Percentiles rank a stretch among this genome's conserved stretches.
Evolutionary conservation across 2,888 invertebrate species (phyloP).

Genomic region (Exephanes ischioxanthus): DNA sequence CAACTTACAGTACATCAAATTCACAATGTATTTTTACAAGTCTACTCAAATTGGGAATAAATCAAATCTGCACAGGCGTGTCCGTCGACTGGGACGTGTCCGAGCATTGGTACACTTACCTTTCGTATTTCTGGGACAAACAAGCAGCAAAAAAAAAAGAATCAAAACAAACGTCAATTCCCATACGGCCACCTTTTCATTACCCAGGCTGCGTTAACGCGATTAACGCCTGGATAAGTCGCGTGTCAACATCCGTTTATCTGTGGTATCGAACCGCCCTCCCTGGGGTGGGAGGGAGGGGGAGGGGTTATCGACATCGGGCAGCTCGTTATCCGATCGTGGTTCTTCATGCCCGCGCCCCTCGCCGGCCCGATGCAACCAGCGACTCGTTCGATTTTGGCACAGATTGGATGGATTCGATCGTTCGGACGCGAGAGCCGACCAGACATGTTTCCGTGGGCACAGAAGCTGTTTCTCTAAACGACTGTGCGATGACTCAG

Average conservation of each 20-base stretch:
- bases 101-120: no score
- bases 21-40: no score
- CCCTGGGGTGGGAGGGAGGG: no score
- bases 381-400: slow-evolving; percentile 11
- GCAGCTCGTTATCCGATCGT: slow-evolving; percentile 27
- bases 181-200: slow-evolving; percentile 15
- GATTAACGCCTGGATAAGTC: slow-evolving; percentile 31
- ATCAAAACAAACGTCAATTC: slow-evolving; percentile 11
- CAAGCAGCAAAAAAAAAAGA: no score
- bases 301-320: slow-evolving; percentile 36
- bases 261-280: slow-evolving; percentile 42
- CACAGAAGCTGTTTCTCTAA: background rate
- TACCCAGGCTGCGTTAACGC: slow-evolving; percentile 37
- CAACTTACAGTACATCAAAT: no score
- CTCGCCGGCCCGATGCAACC: slow-evolving; percentile 10
- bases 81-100: no score
- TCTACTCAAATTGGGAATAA: no score
- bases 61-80: no score
- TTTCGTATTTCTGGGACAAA: no score
- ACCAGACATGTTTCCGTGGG: slow-evolving; percentile 13
- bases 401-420: slow-evolving; percentile 20
- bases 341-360: background rate
- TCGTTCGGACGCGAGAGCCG: slow-evolving; percentile 11
- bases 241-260: slow-evolving; percentile 45
- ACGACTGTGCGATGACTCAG: background rate